These are phyloP conservation scores for Rhinogobio ventralis DNA, from an alignment of 2,797 vertebrate species.

Conservation along the genomic window DNA sequence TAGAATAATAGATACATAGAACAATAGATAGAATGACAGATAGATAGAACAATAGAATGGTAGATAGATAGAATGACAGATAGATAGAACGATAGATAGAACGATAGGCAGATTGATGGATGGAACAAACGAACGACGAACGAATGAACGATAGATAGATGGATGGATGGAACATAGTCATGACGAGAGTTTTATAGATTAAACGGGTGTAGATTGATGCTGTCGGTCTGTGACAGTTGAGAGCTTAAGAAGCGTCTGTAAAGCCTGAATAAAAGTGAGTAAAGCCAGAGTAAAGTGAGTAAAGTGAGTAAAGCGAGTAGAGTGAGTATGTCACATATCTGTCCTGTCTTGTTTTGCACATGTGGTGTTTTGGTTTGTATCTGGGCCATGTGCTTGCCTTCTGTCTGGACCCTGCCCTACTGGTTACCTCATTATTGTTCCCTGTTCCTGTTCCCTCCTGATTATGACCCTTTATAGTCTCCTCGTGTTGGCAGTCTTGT, in stretches of 20 bases:
- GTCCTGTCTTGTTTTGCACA: too few relatives aligned
- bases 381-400: too few relatives aligned
- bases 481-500: too few relatives aligned
- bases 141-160: not conserved
- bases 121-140: too few relatives aligned
- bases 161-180: not conserved
- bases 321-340: too few relatives aligned
- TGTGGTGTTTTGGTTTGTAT: too few relatives aligned
- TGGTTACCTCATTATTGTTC: too few relatives aligned
- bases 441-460: too few relatives aligned
- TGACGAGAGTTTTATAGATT: not conserved
- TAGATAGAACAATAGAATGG: not conserved
- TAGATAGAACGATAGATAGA: not conserved
- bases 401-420: too few relatives aligned
- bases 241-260: conserved; percentile 27
- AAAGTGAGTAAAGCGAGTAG: too few relatives aligned
- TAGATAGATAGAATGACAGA: not conserved
- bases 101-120: not conserved
- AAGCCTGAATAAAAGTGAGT: not conserved
- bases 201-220: not conserved
- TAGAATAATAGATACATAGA: not conserved
- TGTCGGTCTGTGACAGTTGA: conserved; percentile 14
- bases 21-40: not conserved
- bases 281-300: too few relatives aligned
- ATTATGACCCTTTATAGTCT: too few relatives aligned